These are phyloP conservation scores for Heliconius ethilla DNA, from an alignment of 2,888 invertebrate genomes.

Conservation along the genomic window DNA sequence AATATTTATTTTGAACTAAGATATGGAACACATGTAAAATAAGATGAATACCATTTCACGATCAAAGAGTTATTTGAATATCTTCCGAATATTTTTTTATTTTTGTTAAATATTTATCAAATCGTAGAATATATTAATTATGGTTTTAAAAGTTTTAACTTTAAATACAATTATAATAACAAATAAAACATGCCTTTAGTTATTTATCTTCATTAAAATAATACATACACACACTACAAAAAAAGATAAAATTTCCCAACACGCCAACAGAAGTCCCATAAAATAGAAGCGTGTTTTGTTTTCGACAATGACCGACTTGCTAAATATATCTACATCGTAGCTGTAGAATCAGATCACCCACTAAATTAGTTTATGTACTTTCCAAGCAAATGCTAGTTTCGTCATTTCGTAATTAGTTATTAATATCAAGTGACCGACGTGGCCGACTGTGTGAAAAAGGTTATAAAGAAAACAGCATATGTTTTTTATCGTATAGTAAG, in stretches of 20 bases:
- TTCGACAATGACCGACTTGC: conserved; percentile 42
- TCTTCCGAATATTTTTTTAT: background rate
- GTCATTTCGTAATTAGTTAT: conserved; percentile 10
- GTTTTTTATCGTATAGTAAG: background rate
- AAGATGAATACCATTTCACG: no score
- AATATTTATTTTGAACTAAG: no score
- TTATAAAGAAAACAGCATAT: background rate
- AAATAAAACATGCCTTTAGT: background rate
- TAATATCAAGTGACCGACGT: background rate
- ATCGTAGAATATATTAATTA: no score
- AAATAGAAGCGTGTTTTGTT: conserved; percentile 24
- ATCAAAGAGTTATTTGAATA: background rate
- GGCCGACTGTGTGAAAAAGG: background rate
- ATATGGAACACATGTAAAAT: no score
- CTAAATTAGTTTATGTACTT: conserved; percentile 39
- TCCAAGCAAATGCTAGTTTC: conserved; percentile 11
- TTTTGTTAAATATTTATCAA: no score
- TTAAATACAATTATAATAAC: background rate
- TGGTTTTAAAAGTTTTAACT: background rate
- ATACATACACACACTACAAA: no score
- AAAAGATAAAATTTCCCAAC: conserved; percentile 22
- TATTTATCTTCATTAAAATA: background rate
- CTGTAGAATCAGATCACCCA: conserved; percentile 43
- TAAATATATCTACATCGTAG: conserved; percentile 42
- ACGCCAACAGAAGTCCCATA: conserved; percentile 9